Base-by-base conservation (phyloP, 1,140 invertebrate species). In the Eupristina koningsbergeri region DNA sequence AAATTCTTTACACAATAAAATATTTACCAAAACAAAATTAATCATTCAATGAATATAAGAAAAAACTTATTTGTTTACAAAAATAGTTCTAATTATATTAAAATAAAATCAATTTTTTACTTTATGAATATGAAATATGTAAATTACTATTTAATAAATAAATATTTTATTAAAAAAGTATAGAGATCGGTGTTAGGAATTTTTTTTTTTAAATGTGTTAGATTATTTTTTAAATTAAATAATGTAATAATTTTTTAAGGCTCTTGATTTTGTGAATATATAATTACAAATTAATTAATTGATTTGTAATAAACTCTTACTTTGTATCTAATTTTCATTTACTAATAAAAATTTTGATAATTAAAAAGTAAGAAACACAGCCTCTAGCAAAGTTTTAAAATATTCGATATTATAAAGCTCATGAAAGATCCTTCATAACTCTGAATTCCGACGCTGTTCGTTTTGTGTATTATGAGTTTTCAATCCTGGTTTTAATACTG, bases 401-500 rank as follows among this genome's bases (percentile, higher is more conserved):
- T 80, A 64, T 84, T 84, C 53, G 31, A 17, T 69, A 76, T 85
- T 34, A 41, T 85, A 73, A 79, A 71, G 50, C 61, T 76, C n/a
- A 41, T 63, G 41, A 84, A 67, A 75, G 58, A 34, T 75, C 22
- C 86, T 87, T 85, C 64, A 92, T 80, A 92, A 85, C 88, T 92
- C 91, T 61, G 88, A 75, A 77, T 89, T 88, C 83, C 87, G 87
- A 79, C 83, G 86, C 81, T 89, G 89, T 78, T 89, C 89, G 76
- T 86, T 89, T 78, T 87, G 87, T 50, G 88, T 78, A 87, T 89
- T 90, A 29, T 89, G 86, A 86, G 85, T 88, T 75, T 92, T 90
- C 77, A 91, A 86, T 85, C 85, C 88, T 80, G 91, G 90, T 84
- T 92, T 92, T 86, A 93, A 89, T 83, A 93, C 90, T 83, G 92